These are phyloP conservation scores for Phrynocephalus vlangalii DNA, from an alignment of 2,797 vertebrate species.

Conservation along the genomic window DNA sequence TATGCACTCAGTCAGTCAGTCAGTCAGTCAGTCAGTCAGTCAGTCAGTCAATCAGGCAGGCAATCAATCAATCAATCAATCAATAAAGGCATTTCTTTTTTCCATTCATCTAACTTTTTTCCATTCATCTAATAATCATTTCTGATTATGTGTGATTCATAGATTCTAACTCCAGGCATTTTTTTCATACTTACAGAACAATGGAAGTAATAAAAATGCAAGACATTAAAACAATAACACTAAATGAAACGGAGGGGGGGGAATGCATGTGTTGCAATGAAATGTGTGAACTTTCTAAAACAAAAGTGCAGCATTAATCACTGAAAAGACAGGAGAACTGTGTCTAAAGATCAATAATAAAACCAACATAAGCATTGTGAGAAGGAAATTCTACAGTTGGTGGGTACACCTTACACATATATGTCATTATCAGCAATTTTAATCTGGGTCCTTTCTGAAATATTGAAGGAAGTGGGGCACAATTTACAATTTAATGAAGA, in stretches of 20 bases:
- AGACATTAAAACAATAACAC: not conserved
- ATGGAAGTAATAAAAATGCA: not conserved
- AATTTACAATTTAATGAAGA: not conserved
- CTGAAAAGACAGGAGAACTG: not conserved
- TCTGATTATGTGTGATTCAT: too few species aligned
- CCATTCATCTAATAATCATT: too few species aligned
- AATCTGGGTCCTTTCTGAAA: not conserved
- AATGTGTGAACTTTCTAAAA: not conserved
- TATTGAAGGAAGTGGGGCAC: not conserved
- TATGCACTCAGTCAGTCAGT: too few species aligned
- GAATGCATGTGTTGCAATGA: not conserved
- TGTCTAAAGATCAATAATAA: not conserved
- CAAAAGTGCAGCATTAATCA: not conserved
- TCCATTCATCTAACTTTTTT: too few species aligned
- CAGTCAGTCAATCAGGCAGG: too few species aligned
- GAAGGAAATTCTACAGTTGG: not conserved
- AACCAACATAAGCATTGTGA: not conserved
- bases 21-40: too few species aligned
- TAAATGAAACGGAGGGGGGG: not conserved
- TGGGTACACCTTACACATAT: not conserved
- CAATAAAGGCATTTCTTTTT: too few species aligned
- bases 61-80: too few species aligned
- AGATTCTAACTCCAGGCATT: too few species aligned
- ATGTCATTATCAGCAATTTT: not conserved
- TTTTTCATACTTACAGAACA: not conserved